phyloP scores from a whole-genome alignment of 2,113 vertebrate genomes.

The Triplophysa tibetana region DNA sequence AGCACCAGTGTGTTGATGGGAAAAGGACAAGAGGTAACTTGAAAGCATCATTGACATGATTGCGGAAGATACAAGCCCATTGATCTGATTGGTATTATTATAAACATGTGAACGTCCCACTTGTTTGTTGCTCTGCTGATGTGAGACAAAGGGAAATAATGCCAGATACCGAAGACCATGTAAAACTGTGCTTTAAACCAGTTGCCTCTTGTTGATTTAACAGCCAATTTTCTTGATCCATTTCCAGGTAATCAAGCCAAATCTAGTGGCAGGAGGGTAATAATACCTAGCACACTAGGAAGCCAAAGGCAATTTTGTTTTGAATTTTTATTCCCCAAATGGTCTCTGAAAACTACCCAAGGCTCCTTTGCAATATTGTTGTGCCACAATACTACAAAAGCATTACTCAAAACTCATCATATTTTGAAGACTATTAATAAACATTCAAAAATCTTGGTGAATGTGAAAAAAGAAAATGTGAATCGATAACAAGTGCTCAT shows the following conservation, averaged over 20 bases:
- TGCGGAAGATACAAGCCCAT: background rate
- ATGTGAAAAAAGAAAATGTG: background rate
- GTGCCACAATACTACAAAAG: background rate
- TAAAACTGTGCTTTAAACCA: background rate
- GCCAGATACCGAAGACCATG: background rate
- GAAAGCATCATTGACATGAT: background rate
- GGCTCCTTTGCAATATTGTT: background rate
- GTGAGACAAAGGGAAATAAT: conserved; percentile 1
- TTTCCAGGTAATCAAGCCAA: conserved; percentile 12
- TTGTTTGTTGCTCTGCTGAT: conserved; percentile 3
- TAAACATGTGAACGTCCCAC: background rate
- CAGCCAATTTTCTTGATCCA: background rate
- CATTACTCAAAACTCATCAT: background rate
- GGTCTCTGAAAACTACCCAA: background rate
- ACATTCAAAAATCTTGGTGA: background rate
- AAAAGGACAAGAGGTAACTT: background rate
- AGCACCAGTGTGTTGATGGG: background rate
- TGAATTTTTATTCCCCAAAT: conserved; percentile 1
- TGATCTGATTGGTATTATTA: conserved; percentile 21
- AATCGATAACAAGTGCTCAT: background rate
- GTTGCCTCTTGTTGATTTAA: background rate
- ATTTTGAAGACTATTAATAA: background rate
- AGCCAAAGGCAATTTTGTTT: background rate
- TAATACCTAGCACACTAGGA: background rate
- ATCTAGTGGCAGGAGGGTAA: background rate